These are phyloP conservation scores for Oryzias curvinotus DNA, from an alignment of 2,113 vertebrate genomes.

Conservation along the genomic window DNA sequence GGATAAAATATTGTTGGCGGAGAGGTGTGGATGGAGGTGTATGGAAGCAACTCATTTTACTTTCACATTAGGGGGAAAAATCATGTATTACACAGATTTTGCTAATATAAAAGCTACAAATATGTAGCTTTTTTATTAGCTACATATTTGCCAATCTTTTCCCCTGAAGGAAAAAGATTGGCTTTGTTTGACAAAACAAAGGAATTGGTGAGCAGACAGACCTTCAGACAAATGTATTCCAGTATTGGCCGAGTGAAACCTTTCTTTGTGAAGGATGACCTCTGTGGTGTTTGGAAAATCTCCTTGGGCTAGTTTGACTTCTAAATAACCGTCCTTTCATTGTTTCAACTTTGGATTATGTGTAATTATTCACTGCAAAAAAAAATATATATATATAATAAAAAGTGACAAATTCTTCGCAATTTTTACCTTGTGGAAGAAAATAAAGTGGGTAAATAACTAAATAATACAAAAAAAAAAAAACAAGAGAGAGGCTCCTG, in stretches of 20 bases:
- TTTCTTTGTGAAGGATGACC: conserved; percentile 59
- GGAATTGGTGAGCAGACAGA: conserved; percentile 46
- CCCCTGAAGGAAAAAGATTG: conserved; percentile 14
- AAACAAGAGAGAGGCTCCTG: conserved; percentile 53
- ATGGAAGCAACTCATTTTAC: conserved; percentile 47
- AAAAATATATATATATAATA: conserved; percentile 47
- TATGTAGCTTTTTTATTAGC: too few species aligned
- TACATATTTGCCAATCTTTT: conserved; percentile 1
- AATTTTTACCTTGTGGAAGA: conserved; percentile 54
- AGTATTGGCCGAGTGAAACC: conserved; percentile 36
- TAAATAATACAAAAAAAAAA: conserved; percentile 58
- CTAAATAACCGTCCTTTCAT: conserved; percentile 58
- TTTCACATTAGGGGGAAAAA: conserved; percentile 9
- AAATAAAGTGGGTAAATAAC: conserved; percentile 28
- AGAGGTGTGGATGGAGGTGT: conserved; percentile 19
- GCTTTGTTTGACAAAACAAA: conserved; percentile 65
- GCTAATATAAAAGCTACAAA: too few species aligned
- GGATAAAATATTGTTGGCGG: conserved; percentile 65
- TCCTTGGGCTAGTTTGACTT: conserved; percentile 51
- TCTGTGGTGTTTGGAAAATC: conserved; percentile 49
- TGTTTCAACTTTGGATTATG: conserved; percentile 50
- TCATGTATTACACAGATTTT: background rate
- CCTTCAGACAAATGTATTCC: conserved; percentile 63
- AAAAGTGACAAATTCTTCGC: conserved; percentile 36
- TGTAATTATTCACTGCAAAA: conserved; percentile 54